A percentile compares a stretch with the other conserved stretches of the same genome.
Evolutionary conservation across 1,140 invertebrate species (phyloP).

Genomic region (Bombus waltoni): DNA sequence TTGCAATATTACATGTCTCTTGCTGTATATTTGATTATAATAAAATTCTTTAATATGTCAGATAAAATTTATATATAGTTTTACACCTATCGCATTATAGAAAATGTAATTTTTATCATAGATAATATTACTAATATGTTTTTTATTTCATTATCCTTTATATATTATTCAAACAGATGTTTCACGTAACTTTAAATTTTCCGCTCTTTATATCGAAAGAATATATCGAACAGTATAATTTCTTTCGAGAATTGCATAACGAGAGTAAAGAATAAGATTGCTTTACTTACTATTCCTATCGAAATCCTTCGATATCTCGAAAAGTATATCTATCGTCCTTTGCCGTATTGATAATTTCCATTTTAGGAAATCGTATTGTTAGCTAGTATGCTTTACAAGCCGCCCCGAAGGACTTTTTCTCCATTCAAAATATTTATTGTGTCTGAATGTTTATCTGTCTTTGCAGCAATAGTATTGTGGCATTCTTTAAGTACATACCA

Average conservation of each 20-base stretch:
- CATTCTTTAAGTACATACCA: neutral
- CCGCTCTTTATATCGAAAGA: conserved; percentile 27
- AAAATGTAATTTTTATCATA: neutral
- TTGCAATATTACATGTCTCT: conserved; percentile 11
- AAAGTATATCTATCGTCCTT: conserved; percentile 42
- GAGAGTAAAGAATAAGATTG: conserved; percentile 15
- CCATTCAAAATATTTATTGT: neutral
- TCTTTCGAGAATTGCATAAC: conserved; percentile 19
- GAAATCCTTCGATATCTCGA: conserved; percentile 48
- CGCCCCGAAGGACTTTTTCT: conserved; percentile 41
- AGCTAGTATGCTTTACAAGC: conserved; percentile 78
- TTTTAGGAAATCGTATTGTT: conserved; percentile 77
- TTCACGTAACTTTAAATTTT: conserved; percentile 13
- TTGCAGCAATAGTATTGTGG: conserved; percentile 18
- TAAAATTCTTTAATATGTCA: conserved; percentile 25
- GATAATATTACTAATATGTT: neutral
- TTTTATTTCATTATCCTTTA: neutral
- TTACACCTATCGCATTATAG: neutral
- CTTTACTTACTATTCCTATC: conserved; percentile 14
- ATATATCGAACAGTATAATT: conserved; percentile 17
- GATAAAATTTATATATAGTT: neutral
- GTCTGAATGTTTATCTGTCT: conserved; percentile 29
- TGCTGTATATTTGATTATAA: conserved; percentile 27
- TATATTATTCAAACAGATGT: neutral
- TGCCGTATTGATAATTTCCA: conserved; percentile 79